Base-by-base conservation (phyloP, 2,888 invertebrate species). In the Zaprionus lineosus region DNA sequence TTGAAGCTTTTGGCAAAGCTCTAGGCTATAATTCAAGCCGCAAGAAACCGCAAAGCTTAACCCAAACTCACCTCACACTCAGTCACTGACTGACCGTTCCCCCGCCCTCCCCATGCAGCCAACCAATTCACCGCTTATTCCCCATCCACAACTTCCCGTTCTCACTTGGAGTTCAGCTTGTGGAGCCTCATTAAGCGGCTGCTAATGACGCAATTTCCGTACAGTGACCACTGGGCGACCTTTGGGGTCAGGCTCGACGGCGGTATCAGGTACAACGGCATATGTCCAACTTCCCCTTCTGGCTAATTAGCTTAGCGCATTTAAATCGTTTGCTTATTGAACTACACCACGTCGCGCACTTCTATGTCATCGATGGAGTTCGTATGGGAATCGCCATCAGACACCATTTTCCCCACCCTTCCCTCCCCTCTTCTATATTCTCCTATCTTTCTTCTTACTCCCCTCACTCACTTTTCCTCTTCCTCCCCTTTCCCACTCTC, bases 141-240 rank as follows among this genome's bases (percentile, higher is more conserved):
- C n/a, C n/a, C n/a, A n/a, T n/a, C n/a, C n/a, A n/a, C n/a, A n/a
- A n/a, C n/a, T n/a, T n/a, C n/a, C n/a, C n/a, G n/a, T n/a, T n/a
- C n/a, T 37, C 15, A 51, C 63, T 43, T 52, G 29, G 21, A 41
- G 11, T 9, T 15, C 5, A 37, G 28, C 24, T 39, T 19, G 24
- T 24, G 24, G 12, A 33, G 37, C 55, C 44, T 48, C 50, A 53
- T 75, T 70, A 71, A 84, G 78, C 74, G 74, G 39, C 78, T 65
- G 84, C 74, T 78, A 84, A 78, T 84, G 78, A 78, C 84, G 78
- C 84, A 65, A 78, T 84, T 78, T 84, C 82, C 84, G 78, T 60
- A 59, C 67, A 58, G 59, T 53, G 67, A 48, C 55, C 70, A 57
- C 50, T 43, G 36, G 40, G 48, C 55, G 76, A 84, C 77, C 77